phyloP scores from a whole-genome alignment of 1,140 invertebrate species.

The Mamestra configurata region DNA sequence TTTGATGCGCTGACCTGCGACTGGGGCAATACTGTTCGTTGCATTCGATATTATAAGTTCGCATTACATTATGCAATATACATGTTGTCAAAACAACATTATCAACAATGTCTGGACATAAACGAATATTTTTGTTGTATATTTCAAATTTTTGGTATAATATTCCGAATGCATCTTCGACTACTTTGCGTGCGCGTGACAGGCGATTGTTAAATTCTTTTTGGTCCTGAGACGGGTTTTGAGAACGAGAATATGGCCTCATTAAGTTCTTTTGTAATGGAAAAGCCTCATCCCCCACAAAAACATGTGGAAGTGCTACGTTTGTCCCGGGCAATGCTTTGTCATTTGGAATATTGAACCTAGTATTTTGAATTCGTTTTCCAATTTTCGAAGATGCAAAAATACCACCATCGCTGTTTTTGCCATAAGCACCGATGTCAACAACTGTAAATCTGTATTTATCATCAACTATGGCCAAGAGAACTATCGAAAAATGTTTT shows the following conservation, averaged over 20 bases:
- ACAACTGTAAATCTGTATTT: constrained; percentile 21
- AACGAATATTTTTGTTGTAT: background rate
- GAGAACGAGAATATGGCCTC: constrained; percentile 21
- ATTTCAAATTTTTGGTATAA: constrained; percentile 24
- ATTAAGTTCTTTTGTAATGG: constrained; percentile 7
- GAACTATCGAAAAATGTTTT: constrained; percentile 20
- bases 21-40: too few species aligned
- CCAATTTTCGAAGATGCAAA: constrained; percentile 3
- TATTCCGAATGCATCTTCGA: background rate
- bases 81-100: background rate
- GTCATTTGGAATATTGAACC: constrained; percentile 7
- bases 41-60: constrained; percentile 4
- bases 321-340: background rate
- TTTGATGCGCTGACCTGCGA: too few species aligned
- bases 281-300: constrained; percentile 28
- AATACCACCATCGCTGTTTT: background rate
- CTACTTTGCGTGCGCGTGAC: constrained; percentile 10
- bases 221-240: background rate
- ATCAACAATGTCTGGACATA: background rate
- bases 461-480: constrained; percentile 6
- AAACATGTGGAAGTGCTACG: background rate
- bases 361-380: background rate
- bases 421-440: constrained; percentile 18
- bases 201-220: background rate
- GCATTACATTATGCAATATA: constrained; percentile 12